Evolutionary conservation across 2,888 invertebrate species (phyloP).

Genomic region (Cephus sareptanus): DNA sequence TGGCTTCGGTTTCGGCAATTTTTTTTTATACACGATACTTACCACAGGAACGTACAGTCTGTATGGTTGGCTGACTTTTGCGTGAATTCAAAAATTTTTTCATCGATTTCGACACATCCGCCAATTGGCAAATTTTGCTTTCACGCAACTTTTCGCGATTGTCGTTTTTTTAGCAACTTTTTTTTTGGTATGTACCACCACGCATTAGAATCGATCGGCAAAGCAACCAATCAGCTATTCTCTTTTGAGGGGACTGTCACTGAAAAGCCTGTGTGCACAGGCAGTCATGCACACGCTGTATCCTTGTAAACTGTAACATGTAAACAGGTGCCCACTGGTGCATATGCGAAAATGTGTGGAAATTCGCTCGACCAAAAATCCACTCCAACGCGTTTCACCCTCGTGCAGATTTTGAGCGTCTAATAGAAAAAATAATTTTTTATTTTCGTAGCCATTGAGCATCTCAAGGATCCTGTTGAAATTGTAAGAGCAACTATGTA

Average conservation of each 20-base stretch:
- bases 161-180: background rate
- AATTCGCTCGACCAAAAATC: background rate
- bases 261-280: background rate
- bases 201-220: background rate
- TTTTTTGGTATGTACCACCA: background rate
- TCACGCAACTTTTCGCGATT: background rate
- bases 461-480: background rate
- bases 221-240: background rate
- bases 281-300: background rate
- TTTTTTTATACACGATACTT: background rate
- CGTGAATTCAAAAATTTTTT: background rate
- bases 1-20: background rate
- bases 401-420: background rate
- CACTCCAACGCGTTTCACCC: background rate
- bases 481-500: background rate
- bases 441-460: background rate
- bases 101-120: background rate
- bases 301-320: background rate
- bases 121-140: background rate
- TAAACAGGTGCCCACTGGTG: background rate
- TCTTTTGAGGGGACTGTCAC: background rate
- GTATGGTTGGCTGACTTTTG: background rate
- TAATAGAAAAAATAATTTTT: background rate
- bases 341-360: background rate
- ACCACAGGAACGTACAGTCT: background rate